phyloP scores from a whole-genome alignment of 2,113 vertebrate genomes.

The Proterorhinus semilunaris region DNA sequence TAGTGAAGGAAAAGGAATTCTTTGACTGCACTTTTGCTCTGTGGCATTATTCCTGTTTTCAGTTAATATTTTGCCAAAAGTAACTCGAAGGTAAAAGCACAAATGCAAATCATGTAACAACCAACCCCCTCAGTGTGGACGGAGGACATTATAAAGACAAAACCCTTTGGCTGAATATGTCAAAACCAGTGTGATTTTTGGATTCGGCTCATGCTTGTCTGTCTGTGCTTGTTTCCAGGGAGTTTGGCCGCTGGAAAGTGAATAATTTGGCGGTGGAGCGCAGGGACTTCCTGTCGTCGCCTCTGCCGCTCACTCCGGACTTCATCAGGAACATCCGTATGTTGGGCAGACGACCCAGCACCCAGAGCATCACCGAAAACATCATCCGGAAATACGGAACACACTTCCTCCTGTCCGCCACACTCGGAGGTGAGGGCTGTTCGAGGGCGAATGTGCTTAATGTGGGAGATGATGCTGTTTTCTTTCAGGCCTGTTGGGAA shows the following conservation, averaged over 20 bases:
- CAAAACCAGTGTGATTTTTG: too few species aligned
- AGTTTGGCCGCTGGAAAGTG: slow-evolving; percentile 98
- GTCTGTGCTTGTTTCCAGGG: slow-evolving; percentile 75
- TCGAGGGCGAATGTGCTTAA: not conserved
- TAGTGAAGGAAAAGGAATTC: too few species aligned
- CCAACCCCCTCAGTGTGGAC: too few species aligned
- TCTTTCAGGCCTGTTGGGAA: too few species aligned
- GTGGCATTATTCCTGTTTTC: too few species aligned
- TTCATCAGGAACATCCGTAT: slow-evolving; percentile 94
- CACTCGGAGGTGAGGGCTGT: slow-evolving; percentile 87
- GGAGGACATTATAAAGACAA: too few species aligned
- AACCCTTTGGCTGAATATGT: too few species aligned
- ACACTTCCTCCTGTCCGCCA: slow-evolving; percentile 93
- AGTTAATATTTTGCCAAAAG: too few species aligned
- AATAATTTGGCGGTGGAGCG: slow-evolving; percentile 94
- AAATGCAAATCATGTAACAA: too few species aligned
- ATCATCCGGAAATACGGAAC: slow-evolving; percentile 98
- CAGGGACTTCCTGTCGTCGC: slow-evolving; percentile 90
- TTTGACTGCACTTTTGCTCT: too few species aligned
- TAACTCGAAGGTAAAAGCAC: too few species aligned
- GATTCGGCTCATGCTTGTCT: not conserved
- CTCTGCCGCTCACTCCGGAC: slow-evolving; percentile 90
- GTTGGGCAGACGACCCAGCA: slow-evolving; percentile 89
- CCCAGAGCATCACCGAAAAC: slow-evolving; percentile 93
- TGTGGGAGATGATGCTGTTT: not conserved